phyloP scores from a whole-genome alignment of 2,797 vertebrate genomes.

The Oophaga sylvatica region DNA sequence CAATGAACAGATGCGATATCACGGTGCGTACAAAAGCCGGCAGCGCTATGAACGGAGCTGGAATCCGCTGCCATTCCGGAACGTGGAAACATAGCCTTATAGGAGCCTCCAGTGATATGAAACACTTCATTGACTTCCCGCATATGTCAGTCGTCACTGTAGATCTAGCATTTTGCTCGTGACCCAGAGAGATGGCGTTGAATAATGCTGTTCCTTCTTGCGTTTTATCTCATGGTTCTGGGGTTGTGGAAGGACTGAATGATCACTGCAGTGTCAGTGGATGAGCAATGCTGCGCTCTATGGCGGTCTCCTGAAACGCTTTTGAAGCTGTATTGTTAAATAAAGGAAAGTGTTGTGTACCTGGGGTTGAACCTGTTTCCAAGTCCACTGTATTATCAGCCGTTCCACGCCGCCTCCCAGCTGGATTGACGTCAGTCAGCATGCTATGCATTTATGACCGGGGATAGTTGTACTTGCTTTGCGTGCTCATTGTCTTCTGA shows the following conservation, averaged over 20 bases:
- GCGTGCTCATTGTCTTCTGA: constrained; percentile 50
- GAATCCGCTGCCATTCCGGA: too few relatives aligned
- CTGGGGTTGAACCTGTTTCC: constrained; percentile 57
- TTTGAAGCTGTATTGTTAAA: not conserved
- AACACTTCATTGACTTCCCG: not conserved
- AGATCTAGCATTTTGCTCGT: not conserved
- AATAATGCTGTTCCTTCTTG: too few relatives aligned
- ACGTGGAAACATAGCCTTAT: too few relatives aligned
- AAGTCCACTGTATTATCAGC: constrained; percentile 56
- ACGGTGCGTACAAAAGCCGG: too few relatives aligned
- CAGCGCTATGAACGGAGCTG: too few relatives aligned
- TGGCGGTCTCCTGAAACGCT: not conserved
- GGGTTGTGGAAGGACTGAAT: too few relatives aligned
- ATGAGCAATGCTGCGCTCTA: not conserved
- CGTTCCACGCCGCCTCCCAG: constrained; percentile 38
- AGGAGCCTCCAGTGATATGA: too few relatives aligned
- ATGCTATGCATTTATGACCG: constrained; percentile 53
- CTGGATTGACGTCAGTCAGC: constrained; percentile 58
- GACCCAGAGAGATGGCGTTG: too few relatives aligned
- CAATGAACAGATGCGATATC: too few relatives aligned
- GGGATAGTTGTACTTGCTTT: constrained; percentile 55
- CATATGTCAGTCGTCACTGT: not conserved
- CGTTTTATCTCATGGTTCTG: too few relatives aligned
- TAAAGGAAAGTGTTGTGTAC: not conserved
- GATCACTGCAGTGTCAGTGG: too few relatives aligned